These are phyloP conservation scores for Chrysodeixis includens DNA, from an alignment of 2,888 invertebrate genomes.

Conservation along the genomic window DNA sequence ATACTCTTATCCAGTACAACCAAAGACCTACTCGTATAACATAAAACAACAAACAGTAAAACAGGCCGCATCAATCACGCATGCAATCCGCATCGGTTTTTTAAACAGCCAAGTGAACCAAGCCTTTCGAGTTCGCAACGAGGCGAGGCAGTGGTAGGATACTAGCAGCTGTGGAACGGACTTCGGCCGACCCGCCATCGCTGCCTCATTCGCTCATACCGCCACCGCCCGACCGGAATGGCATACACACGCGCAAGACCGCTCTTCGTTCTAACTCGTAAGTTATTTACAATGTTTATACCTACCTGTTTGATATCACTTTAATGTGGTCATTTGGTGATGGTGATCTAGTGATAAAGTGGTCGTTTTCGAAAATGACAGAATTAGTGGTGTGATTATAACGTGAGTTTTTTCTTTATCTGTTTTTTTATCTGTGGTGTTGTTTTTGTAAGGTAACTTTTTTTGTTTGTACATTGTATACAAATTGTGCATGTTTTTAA, in stretches of 20 bases:
- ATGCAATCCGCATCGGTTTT: slow-evolving; percentile 25
- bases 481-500: too few relatives aligned
- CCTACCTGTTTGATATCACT: slow-evolving; percentile 18
- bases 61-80: slow-evolving; percentile 8
- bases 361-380: slow-evolving; percentile 9
- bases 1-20: too few relatives aligned
- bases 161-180: not conserved
- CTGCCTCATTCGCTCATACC: too few relatives aligned
- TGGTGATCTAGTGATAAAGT: slow-evolving; percentile 17
- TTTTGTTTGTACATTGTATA: too few relatives aligned
- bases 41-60: not conserved
- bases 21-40: not conserved
- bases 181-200: slow-evolving; percentile 47
- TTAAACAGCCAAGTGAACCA: slow-evolving; percentile 26
- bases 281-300: slow-evolving; percentile 63
- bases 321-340: slow-evolving; percentile 6
- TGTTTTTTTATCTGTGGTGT: slow-evolving; percentile 15
- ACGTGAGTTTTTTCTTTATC: not conserved
- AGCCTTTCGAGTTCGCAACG: slow-evolving; percentile 38
- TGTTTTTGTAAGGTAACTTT: not conserved
- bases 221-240: slow-evolving; percentile 71
- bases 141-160: slow-evolving; percentile 31
- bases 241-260: slow-evolving; percentile 66
- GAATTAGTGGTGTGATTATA: slow-evolving; percentile 11
- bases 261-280: slow-evolving; percentile 83